Conservation (phyloP, 2,888 invertebrate species). For the Lasius fuliginosus region DNA sequence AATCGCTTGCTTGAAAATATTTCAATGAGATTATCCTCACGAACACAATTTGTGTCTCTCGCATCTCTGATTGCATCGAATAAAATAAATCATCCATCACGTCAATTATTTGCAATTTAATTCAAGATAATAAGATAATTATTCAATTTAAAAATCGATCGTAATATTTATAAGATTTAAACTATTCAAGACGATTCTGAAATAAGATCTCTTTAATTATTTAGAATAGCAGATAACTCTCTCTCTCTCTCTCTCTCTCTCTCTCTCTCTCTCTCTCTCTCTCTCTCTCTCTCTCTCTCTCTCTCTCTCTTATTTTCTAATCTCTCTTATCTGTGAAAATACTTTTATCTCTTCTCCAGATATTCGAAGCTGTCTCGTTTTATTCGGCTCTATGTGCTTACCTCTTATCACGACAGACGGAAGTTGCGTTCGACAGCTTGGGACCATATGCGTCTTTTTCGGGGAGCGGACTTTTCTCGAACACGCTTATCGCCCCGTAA, state of each 20-base stretch:
- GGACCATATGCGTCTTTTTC: conserved; percentile 55
- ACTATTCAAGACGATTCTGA: conserved; percentile 11
- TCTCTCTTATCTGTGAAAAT: conserved; percentile 14
- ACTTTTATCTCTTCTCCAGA: not conserved
- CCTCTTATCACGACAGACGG: conserved; percentile 14
- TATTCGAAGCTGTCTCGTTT: not conserved
- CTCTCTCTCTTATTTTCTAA: conserved; percentile 19
- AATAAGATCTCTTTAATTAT: conserved; percentile 35
- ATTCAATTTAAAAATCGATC: conserved; percentile 20
- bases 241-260: conserved; percentile 34
- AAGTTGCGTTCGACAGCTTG: conserved; percentile 46
- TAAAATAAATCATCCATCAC: conserved; percentile 41
- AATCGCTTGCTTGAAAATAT: conserved; percentile 42
- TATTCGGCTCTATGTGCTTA: not conserved
- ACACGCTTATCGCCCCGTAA: conserved; percentile 64
- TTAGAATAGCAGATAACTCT: conserved; percentile 34
- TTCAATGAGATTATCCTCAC: conserved; percentile 60
- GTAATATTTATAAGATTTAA: conserved; percentile 24
- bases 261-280: too few species aligned
- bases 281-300: too few species aligned
- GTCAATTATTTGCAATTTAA: not conserved
- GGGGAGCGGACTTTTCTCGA: conserved; percentile 51
- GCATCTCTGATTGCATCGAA: conserved; percentile 25
- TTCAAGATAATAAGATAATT: not conserved
- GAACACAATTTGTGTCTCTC: conserved; percentile 27